A percentile compares a stretch with the other conserved stretches of the same genome.
Evolutionary conservation across 2,888 invertebrate species (phyloP).

Genomic region (Drosophila algonquin): DNA sequence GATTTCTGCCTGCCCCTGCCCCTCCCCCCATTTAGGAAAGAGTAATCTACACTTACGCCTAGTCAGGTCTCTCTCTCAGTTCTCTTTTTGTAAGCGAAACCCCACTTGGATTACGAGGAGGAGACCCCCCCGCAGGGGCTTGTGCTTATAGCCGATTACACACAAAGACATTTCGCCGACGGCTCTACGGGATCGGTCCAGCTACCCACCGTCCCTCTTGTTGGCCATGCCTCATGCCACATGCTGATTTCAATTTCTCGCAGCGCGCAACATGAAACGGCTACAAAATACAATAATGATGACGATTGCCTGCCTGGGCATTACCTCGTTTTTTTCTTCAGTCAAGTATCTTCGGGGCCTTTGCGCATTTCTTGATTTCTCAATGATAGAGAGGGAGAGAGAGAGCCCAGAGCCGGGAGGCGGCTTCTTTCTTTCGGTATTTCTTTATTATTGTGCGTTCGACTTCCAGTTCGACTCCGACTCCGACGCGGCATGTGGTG

Average conservation of each 20-base stretch:
- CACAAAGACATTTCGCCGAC: constrained; percentile 67
- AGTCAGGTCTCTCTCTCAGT: neutral
- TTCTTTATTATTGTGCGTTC: constrained; percentile 71
- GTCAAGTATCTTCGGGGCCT: constrained; percentile 26
- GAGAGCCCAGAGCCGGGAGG: constrained; percentile 1
- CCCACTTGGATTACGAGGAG: constrained; percentile 36
- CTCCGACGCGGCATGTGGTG: constrained; percentile 61
- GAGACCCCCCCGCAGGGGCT: constrained; percentile 42
- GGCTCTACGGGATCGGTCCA: constrained; percentile 35
- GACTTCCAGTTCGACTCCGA: neutral
- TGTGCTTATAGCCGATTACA: constrained; percentile 69
- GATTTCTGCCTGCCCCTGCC: constrained; percentile 7
- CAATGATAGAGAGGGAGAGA: constrained; percentile 28
- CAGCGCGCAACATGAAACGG: constrained; percentile 71
- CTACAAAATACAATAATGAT: constrained; percentile 76
- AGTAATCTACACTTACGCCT: constrained; percentile 1
- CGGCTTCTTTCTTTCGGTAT: constrained; percentile 56
- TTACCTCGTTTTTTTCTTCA: constrained; percentile 36
- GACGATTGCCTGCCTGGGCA: constrained; percentile 54
- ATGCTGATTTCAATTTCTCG: constrained; percentile 77
- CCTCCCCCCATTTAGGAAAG: neutral
- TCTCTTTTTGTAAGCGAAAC: constrained; percentile 47
- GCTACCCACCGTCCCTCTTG: too few species aligned
- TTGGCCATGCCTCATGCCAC: constrained; percentile 3
- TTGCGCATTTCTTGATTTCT: constrained; percentile 71